Base-by-base conservation (phyloP, 1,140 invertebrate species). In the Dinoponera quadriceps region DNA sequence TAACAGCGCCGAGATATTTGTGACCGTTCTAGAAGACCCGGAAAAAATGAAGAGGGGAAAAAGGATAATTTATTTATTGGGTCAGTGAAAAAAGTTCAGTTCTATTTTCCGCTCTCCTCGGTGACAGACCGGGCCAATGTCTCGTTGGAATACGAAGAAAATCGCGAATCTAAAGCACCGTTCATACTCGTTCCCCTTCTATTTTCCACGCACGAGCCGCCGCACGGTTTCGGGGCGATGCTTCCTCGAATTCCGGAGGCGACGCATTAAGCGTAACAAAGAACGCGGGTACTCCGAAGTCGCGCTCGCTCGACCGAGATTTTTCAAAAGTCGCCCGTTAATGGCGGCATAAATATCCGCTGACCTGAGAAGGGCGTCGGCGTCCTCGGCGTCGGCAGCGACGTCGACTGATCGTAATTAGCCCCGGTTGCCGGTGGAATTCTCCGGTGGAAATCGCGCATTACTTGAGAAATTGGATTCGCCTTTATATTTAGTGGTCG, bases 391-490 rank as follows among this genome's bases (percentile, higher is more conserved):
- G 16, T n/a, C 44, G 22, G 27, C 77, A 54, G 51, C 68, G 68
- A 25, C 71, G 84, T 62, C 71, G 77, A 51, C 59, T 33, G 62
- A 82, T 83, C 73, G 86, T 89, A 90, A 89, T 90, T 90, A 90
- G 89, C 72, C 27, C 48, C 75, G 71, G 18, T 13, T 9, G 27
- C 4, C 63, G 38, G 51, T 27, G 74, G 81, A 89, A 90, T 88
- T 88, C 82, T 65, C 75, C 62, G 59, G 49, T 81, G 87, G 85
- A 88, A 90, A 90, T 90, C 87, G 88, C 62, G 87, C 88, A 81
- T 90, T 73, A 78, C 85, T 88, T 91, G 88, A 90, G 84, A 91
- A 90, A 90, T 91, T 89, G 80, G 69, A 89, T 72, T 85, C 60
- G 65, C 68, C 59, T 85, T 85, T 88, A 86, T 87, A 90, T 87